Evolutionary conservation across 2,888 invertebrate genomes (phyloP), one percentile per base, ranked within the genome.

Genomic region (Stenoptilia bipunctidactyla): DNA sequence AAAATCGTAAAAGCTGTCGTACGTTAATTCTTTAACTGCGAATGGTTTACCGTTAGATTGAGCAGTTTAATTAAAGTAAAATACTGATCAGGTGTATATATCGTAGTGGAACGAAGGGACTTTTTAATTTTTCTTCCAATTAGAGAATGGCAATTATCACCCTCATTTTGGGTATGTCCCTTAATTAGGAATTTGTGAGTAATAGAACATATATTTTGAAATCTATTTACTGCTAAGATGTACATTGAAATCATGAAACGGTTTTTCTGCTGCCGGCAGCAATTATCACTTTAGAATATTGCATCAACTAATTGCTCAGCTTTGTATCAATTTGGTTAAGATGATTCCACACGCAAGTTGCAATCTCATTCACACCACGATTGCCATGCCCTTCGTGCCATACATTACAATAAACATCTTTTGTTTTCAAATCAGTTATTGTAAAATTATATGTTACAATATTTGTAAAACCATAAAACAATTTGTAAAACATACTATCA

Each of bases 341-440:
- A 30, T 30, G 10, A 12, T 30, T 12, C 13, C 10, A 8, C 10
- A 8, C 30, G 13, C 46, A 47, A 15, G 42, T 42, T 13, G 42
- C 45, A 33, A 46, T 46, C 44, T 46, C 44, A n/a, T 38, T 41
- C 13, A 42, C 44, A 33, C 45, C 46, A 39, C 44, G 36, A 13
- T 41, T 40, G 27, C 39, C 47, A 30, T 43, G 36, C n/a, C 39
- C 40, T 41, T 46, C 49, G 38, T 46, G 38, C 46, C 49, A 49
- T 10, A 46, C 40, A 38, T 40, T 45, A 36, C 44, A 45, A 8
- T 15, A 9, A 3, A 34, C 37, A 34, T 40, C 34, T 27, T 13
- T 20, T 6, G 4, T 30, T 30, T 30, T 30, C 30, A 30, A 12
- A 10, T 30, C 30, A 30, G 10, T 12, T 10, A 38, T 38, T 8